Percentiles rank a stretch among this genome's conserved stretches.
phyloP scores from a whole-genome alignment of 2,797 vertebrate species.

The Kryptopterus vitreolus region DNA sequence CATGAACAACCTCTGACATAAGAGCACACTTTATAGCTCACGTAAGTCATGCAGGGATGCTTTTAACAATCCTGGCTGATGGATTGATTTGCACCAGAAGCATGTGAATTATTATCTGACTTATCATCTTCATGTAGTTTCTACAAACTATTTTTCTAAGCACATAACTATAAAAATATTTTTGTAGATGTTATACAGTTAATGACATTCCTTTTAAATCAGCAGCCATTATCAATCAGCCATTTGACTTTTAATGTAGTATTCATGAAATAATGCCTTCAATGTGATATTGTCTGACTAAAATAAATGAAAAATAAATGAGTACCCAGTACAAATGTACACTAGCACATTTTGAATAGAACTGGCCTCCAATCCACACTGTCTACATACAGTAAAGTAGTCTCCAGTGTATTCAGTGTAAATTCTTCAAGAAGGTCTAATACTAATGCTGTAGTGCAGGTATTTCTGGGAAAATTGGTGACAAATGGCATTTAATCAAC shows the following conservation, averaged over 20 bases:
- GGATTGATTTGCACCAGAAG: slow-evolving; percentile 59
- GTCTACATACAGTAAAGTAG: neutral
- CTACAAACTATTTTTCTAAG: neutral
- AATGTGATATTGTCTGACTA: slow-evolving; percentile 2
- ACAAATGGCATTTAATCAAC: slow-evolving; percentile 17
- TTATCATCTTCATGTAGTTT: slow-evolving; percentile 36
- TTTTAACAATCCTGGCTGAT: slow-evolving; percentile 56
- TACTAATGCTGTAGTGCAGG: neutral
- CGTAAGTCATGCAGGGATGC: slow-evolving; percentile 54
- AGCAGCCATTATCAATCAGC: neutral
- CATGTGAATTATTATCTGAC: slow-evolving; percentile 31
- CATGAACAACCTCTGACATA: slow-evolving; percentile 63
- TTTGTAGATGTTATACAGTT: neutral
- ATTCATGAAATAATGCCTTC: neutral
- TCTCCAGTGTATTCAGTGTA: neutral
- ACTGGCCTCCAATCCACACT: neutral
- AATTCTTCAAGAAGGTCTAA: neutral
- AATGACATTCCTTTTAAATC: neutral
- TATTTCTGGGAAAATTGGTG: slow-evolving; percentile 3
- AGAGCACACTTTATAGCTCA: slow-evolving; percentile 65
- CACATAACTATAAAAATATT: neutral
- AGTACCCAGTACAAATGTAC: neutral
- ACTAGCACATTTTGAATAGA: neutral
- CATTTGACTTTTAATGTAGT: neutral
- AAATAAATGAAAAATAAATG: neutral